Percentiles rank a stretch among this genome's conserved stretches.
Evolutionary conservation across 1,140 invertebrate genomes (phyloP).

Genomic region (Grapholita molesta): DNA sequence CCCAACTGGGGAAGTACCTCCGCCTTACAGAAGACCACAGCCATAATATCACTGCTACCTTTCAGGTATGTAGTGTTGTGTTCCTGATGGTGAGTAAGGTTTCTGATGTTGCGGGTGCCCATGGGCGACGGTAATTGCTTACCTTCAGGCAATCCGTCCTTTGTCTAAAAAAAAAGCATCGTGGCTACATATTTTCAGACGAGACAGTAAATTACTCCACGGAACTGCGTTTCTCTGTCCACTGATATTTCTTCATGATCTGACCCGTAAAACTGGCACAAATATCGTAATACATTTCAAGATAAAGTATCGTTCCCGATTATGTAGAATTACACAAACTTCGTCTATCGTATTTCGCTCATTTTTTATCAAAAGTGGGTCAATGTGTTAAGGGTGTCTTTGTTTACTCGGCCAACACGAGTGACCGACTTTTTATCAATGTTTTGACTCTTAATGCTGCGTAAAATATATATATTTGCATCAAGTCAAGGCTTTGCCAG

Average conservation of each 20-base stretch:
- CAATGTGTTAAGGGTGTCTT: slow-evolving; percentile 31
- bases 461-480: background rate
- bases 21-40: too few relatives aligned
- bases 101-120: too few relatives aligned
- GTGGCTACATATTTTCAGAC: too few relatives aligned
- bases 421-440: slow-evolving; percentile 30
- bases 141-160: too few relatives aligned
- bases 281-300: background rate
- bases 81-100: too few relatives aligned
- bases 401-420: slow-evolving; percentile 30
- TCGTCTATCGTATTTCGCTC: slow-evolving; percentile 1
- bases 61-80: too few relatives aligned
- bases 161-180: too few relatives aligned
- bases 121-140: too few relatives aligned
- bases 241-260: background rate
- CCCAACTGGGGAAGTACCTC: too few relatives aligned
- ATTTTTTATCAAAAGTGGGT: slow-evolving; percentile 28
- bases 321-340: slow-evolving; percentile 12
- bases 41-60: too few relatives aligned
- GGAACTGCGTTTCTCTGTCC: background rate
- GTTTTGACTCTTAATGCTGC: slow-evolving; percentile 16
- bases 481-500: too few relatives aligned
- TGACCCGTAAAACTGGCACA: background rate
- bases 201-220: too few relatives aligned
- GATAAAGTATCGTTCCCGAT: background rate